Evolutionary conservation across 2,888 invertebrate species (phyloP).

Genomic region (Pherbina coryleti): DNA sequence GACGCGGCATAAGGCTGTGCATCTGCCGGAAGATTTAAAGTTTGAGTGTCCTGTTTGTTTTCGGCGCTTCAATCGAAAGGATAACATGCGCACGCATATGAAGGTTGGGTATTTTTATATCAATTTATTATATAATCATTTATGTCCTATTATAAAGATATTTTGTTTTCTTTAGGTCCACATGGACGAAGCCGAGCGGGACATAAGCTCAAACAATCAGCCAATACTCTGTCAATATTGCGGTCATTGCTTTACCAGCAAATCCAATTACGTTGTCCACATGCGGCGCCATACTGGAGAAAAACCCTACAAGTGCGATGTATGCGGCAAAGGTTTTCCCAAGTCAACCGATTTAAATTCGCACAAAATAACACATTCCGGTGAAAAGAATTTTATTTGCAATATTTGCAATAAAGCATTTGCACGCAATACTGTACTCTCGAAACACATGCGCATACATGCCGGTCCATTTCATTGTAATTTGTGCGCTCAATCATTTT

Average conservation of each 20-base stretch:
- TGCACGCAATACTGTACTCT: conserved; percentile 46
- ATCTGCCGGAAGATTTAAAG: conserved; percentile 50
- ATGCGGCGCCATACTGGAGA: conserved; percentile 52
- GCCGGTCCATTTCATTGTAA: conserved; percentile 46
- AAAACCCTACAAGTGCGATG: conserved; percentile 49
- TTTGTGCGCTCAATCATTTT: conserved; percentile 43
- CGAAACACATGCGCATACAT: conserved; percentile 49
- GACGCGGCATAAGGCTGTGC: conserved; percentile 48
- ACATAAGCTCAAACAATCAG: conserved; percentile 39
- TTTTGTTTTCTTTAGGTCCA: conserved; percentile 40
- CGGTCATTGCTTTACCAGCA: conserved; percentile 50
- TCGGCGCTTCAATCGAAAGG: conserved; percentile 49
- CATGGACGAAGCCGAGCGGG: conserved; percentile 47
- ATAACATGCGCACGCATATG: conserved; percentile 52
- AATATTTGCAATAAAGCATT: conserved; percentile 47
- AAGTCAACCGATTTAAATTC: conserved; percentile 49
- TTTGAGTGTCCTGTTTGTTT: conserved; percentile 49
- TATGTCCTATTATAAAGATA: not conserved
- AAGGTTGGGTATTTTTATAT: conserved; percentile 32
- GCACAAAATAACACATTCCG: conserved; percentile 50
- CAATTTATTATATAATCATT: not conserved
- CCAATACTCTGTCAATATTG: conserved; percentile 50
- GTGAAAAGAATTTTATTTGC: conserved; percentile 48
- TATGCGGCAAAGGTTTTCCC: conserved; percentile 50
- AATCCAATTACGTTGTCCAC: conserved; percentile 51